Conservation (phyloP, 2,113 vertebrate genomes). For the Platycercus adscitus region DNA sequence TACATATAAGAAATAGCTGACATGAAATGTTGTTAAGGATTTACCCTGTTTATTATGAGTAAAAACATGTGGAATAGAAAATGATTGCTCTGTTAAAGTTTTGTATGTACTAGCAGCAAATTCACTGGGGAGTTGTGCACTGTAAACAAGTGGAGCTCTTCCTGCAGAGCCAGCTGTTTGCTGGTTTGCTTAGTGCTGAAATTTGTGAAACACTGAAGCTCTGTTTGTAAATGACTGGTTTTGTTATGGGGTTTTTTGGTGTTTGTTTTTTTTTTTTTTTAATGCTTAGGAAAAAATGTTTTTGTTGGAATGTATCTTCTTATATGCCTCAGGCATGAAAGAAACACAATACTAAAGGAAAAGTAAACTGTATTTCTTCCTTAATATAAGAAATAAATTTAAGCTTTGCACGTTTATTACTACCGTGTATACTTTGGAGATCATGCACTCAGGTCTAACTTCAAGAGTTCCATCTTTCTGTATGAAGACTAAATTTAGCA, state of each 20-base stretch:
- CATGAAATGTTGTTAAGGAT: neutral
- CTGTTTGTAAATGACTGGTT: conserved; percentile 28
- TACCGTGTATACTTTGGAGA: neutral
- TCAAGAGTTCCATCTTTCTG: neutral
- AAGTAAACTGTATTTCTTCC: neutral
- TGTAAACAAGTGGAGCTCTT: conserved; percentile 23
- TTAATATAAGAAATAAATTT: neutral
- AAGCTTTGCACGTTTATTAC: neutral
- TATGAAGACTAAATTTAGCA: neutral
- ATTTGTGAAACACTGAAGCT: neutral
- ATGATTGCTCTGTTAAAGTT: neutral
- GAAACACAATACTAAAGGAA: neutral
- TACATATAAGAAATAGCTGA: neutral
- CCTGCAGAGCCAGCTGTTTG: conserved; percentile 14
- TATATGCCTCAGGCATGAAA: neutral
- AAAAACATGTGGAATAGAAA: neutral
- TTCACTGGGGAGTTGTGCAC: neutral
- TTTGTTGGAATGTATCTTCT: conserved; percentile 4
- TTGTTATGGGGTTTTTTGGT: neutral
- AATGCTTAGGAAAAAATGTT: conserved; percentile 6
- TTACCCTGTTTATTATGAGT: neutral
- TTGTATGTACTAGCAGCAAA: neutral
- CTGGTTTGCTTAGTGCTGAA: neutral
- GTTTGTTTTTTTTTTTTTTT: neutral
- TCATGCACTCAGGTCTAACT: neutral